Evolutionary conservation across 2,113 vertebrate genomes (phyloP), one percentile per base, ranked within the genome.

Genomic region (Brachyhypopomus gauderio): DNA sequence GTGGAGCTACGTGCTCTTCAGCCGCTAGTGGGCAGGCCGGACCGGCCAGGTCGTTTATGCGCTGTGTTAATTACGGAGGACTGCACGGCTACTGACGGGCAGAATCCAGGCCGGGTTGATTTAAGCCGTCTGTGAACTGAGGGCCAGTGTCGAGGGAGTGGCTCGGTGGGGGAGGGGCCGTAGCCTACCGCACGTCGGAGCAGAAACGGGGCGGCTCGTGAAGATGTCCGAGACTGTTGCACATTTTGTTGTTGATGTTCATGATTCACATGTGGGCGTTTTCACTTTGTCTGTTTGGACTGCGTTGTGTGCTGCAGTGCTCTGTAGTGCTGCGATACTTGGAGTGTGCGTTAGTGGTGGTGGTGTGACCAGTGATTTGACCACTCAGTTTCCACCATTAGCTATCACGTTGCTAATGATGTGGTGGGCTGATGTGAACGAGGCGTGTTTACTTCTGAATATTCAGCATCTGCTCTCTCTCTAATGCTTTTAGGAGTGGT

Each of bases 71-170:
- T 34, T 48, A 56, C 23, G 0, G 7, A 38, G 63, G 36, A 58
- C 19, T 27, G 45, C 36, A 62, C 22, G 16, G 20, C 8, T 11
- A 36, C 63, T 14, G 20, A 63, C 36, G 34, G 36, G 55, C 30
- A 75, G 64, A 73, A 71, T 59, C 83, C 78, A 60, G 41, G 81
- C 36, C 70, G 71, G 88, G 75, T 41, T 80, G 77, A 74, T 77
- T 45, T 59, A 48, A 81, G 41, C 45, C 20, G 72, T 73, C 20
- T 8, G 74, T 34, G 79, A 85, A 84, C 67, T 69, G 58, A 81
- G 70, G 27, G 77, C 66, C 79, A 7, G 23, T 76, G 56, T 52
- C 45, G 60, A 62, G 48, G 34, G 63, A 41, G 20, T 38, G 38
- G 64, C 73, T 3, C 36, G 75, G 64, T n/a, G 41, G 85, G 86